A percentile compares a stretch with the other conserved stretches of the same genome.
Conservation (phyloP, 2,888 invertebrate species). For the Erebia ligea region DNA sequence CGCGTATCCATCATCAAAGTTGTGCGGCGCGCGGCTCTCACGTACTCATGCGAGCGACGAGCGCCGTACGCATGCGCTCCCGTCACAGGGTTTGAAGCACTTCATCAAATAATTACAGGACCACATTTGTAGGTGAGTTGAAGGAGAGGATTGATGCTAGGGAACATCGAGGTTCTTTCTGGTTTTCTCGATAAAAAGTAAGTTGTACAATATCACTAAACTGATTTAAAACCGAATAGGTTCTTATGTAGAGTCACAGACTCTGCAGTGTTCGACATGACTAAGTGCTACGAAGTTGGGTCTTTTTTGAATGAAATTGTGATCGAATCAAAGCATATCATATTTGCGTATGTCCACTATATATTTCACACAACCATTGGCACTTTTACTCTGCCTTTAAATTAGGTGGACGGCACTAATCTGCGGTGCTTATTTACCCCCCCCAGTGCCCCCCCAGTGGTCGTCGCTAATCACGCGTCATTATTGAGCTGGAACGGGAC, state of each 20-base stretch:
- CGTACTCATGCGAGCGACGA: background rate
- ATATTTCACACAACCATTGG: background rate
- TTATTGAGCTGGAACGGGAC: constrained; percentile 36
- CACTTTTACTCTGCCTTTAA: background rate
- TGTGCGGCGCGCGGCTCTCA: background rate
- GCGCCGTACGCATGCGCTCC: background rate
- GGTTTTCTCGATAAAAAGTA: too few species aligned
- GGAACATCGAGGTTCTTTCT: background rate
- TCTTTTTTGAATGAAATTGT: too few species aligned
- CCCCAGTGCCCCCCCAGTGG: constrained; percentile 1
- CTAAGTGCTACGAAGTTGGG: too few species aligned
- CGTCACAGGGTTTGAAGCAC: background rate
- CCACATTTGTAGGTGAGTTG: background rate
- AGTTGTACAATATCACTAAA: too few species aligned
- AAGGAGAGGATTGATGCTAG: background rate
- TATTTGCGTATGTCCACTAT: background rate
- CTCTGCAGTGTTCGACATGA: too few species aligned
- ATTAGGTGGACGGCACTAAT: background rate
- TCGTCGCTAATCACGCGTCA: constrained; percentile 37
- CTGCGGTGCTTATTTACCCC: background rate
- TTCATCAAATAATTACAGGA: background rate
- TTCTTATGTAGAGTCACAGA: too few species aligned
- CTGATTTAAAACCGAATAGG: too few species aligned
- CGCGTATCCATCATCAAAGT: background rate
- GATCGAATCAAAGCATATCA: background rate